Evolutionary conservation across 2,113 vertebrate species (phyloP).

Genomic region (Aramus guarauna): DNA sequence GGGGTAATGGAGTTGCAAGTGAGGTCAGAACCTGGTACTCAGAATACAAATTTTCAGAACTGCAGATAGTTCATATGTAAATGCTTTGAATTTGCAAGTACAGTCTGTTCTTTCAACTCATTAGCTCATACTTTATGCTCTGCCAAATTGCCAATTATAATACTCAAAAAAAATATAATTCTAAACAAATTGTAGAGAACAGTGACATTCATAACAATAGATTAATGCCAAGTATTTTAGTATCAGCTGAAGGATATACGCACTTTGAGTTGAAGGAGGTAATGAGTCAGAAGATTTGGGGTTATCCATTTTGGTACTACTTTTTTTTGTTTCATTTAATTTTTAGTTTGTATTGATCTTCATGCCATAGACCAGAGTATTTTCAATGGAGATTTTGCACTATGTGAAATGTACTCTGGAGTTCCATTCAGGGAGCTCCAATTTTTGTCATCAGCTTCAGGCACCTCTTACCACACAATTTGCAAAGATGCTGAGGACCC

Average conservation of each 20-base stretch:
- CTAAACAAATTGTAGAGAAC: conserved; percentile 25
- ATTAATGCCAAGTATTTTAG: not conserved
- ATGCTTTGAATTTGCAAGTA: conserved; percentile 22
- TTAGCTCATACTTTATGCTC: conserved; percentile 25
- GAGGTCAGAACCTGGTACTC: not conserved
- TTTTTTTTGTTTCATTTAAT: not conserved
- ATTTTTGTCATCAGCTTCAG: not conserved
- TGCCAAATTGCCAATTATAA: conserved; percentile 55
- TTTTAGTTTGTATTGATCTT: not conserved
- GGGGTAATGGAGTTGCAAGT: not conserved
- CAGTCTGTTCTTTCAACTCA: conserved; percentile 45
- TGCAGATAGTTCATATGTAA: not conserved
- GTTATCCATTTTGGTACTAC: not conserved
- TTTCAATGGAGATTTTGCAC: not conserved
- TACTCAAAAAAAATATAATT: not conserved
- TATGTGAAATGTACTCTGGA: not conserved
- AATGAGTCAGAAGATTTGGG: not conserved
- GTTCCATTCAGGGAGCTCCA: not conserved
- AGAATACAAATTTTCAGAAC: not conserved
- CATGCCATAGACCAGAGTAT: not conserved
- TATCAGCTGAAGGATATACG: not conserved
- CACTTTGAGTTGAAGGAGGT: not conserved
- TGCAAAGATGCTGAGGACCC: not conserved
- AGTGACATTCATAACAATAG: conserved; percentile 15
- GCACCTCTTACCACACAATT: not conserved